phyloP scores from a whole-genome alignment of 92 coral and sea anemone genomes.

The Ricordea florida region DNA sequence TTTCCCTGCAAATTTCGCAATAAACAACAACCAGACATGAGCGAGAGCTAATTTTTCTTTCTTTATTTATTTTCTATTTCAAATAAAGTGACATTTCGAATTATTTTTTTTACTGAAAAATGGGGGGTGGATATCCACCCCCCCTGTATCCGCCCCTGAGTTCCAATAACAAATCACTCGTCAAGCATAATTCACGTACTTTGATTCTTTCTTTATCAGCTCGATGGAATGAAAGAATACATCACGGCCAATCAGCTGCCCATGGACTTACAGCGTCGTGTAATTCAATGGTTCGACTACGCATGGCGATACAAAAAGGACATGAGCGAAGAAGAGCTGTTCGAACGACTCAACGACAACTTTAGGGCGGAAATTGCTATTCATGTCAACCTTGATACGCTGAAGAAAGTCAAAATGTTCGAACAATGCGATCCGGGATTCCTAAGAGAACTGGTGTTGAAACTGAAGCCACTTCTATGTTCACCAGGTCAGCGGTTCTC shows the following conservation, averaged over 20 bases:
- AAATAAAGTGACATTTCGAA: no score
- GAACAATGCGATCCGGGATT: conserved; percentile 93
- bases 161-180: no score
- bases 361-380: conserved; percentile 91
- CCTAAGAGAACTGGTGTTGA: conserved; percentile 84
- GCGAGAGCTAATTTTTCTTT: no score
- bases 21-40: no score
- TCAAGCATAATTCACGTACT: neutral
- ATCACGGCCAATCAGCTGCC: conserved; percentile 86
- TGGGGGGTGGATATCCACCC: no score
- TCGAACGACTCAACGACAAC: conserved; percentile 81
- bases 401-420: conserved; percentile 93
- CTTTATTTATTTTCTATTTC: neutral
- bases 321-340: conserved; percentile 83
- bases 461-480: conserved; percentile 79
- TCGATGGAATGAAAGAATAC: conserved; percentile 89
- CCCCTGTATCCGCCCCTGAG: no score
- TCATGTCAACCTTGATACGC: conserved; percentile 89
- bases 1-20: no score
- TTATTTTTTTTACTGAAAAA: no score
- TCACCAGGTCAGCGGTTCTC: conserved; percentile 66
- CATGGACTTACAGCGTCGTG: conserved; percentile 79
- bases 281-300: conserved; percentile 91
- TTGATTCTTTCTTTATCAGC: conserved; percentile 22
- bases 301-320: conserved; percentile 92